Conservation (phyloP, 2,113 vertebrate species). For the Pavo muticus region DNA sequence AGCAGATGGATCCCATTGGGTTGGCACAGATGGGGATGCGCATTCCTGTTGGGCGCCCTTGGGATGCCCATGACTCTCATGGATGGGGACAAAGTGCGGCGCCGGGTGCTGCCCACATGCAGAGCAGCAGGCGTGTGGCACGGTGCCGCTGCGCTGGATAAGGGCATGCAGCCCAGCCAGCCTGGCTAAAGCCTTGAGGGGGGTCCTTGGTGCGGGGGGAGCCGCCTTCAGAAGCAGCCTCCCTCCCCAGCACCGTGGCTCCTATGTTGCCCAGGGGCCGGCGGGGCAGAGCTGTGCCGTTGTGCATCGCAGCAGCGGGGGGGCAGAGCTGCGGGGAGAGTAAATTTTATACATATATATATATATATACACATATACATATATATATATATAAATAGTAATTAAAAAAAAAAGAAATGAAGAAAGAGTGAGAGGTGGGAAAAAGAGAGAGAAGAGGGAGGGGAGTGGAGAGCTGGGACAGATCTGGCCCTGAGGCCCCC, state of each 20-base stretch:
- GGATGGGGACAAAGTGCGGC: neutral
- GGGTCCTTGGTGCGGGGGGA: neutral
- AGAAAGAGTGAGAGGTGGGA: neutral
- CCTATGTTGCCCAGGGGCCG: neutral
- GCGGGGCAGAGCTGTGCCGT: conserved; percentile 58
- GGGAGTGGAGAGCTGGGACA: conserved; percentile 35
- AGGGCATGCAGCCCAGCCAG: neutral
- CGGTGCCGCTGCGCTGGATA: neutral
- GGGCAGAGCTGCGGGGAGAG: neutral
- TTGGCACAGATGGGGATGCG: neutral
- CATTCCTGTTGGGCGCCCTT: neutral
- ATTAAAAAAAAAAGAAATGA: neutral
- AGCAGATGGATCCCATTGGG: too few relatives aligned
- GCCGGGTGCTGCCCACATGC: neutral
- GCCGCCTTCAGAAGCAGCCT: neutral
- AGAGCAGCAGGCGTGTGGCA: neutral
- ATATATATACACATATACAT: too few relatives aligned
- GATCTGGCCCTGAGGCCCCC: neutral
- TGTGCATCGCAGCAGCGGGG: conserved; percentile 40
- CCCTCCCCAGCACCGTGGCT: neutral
- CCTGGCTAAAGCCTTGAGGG: neutral
- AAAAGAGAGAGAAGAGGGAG: conserved; percentile 25
- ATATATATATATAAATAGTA: too few relatives aligned
- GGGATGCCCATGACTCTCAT: neutral
- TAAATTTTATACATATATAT: neutral